These are phyloP conservation scores for Emberiza fucata DNA, from an alignment of 2,113 vertebrate genomes.

Conservation along the genomic window DNA sequence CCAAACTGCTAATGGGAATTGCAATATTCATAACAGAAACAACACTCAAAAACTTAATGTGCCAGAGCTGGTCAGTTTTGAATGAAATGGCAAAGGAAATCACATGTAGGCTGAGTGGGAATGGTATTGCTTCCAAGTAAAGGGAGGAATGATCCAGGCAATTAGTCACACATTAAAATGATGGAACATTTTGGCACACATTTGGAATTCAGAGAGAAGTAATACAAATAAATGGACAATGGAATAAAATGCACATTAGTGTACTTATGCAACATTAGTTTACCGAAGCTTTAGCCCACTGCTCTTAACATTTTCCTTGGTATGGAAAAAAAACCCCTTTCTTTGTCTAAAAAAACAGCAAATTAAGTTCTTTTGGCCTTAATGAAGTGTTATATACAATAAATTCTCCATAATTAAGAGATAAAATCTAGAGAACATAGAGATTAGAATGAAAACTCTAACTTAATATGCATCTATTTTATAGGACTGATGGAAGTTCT, in stretches of 20 bases:
- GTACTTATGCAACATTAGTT: constrained; percentile 15
- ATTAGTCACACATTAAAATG: constrained; percentile 9
- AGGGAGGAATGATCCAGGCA: constrained; percentile 7
- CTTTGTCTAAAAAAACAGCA: not conserved
- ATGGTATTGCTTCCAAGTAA: not conserved
- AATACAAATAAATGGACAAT: not conserved
- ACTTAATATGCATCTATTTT: not conserved
- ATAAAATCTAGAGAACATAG: not conserved
- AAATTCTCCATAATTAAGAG: not conserved
- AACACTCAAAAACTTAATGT: constrained; percentile 1
- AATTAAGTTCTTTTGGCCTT: not conserved
- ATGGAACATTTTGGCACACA: not conserved
- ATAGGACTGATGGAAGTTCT: not conserved
- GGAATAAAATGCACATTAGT: constrained; percentile 18
- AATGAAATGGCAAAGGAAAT: not conserved
- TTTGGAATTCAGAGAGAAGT: not conserved
- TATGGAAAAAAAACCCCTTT: not conserved
- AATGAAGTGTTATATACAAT: not conserved
- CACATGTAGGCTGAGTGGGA: not conserved
- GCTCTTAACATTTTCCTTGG: not conserved
- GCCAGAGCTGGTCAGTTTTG: not conserved
- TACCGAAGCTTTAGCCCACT: not conserved
- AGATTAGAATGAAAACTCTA: not conserved
- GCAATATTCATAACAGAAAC: not conserved
- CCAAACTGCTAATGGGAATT: not conserved